phyloP scores from a whole-genome alignment of 2,888 invertebrate species.

The Drosophila buzzatii region DNA sequence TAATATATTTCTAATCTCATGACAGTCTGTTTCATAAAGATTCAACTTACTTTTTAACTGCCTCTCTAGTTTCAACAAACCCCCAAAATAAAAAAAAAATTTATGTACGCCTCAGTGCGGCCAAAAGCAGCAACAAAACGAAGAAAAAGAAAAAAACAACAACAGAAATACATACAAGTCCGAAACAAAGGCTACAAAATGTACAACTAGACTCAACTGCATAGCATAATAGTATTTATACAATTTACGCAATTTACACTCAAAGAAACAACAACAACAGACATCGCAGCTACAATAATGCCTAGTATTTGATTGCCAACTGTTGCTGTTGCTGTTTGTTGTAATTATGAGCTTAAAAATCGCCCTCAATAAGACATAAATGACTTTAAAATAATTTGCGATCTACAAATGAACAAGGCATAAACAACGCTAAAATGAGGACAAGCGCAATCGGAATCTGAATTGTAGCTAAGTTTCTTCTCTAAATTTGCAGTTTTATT shows the following conservation, averaged over 20 bases:
- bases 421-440: slow-evolving; percentile 7
- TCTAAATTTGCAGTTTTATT: slow-evolving; percentile 9
- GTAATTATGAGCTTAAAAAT: slow-evolving; percentile 65
- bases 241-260: slow-evolving; percentile 79
- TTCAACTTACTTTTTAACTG: slow-evolving; percentile 2
- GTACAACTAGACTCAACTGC: slow-evolving; percentile 48
- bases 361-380: slow-evolving; percentile 1
- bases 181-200: slow-evolving; percentile 62
- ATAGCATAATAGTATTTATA: slow-evolving; percentile 75
- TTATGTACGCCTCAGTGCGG: slow-evolving; percentile 70
- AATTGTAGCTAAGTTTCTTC: slow-evolving; percentile 12
- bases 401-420: slow-evolving; percentile 4
- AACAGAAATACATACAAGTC: slow-evolving; percentile 27
- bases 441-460: slow-evolving; percentile 4
- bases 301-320: slow-evolving; percentile 73
- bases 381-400: slow-evolving; percentile 38
- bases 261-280: slow-evolving; percentile 37
- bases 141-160: slow-evolving; percentile 9
- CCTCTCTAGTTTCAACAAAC: slow-evolving; percentile 38
- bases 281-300: slow-evolving; percentile 21
- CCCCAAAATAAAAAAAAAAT: slow-evolving; percentile 35
- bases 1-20: not conserved
- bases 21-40: not conserved
- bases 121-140: slow-evolving; percentile 39
- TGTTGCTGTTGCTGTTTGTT: slow-evolving; percentile 47